A percentile compares a stretch with the other conserved stretches of the same genome.
Conservation (phyloP, 2,888 invertebrate species). For the Cosmorhoe ocellata region DNA sequence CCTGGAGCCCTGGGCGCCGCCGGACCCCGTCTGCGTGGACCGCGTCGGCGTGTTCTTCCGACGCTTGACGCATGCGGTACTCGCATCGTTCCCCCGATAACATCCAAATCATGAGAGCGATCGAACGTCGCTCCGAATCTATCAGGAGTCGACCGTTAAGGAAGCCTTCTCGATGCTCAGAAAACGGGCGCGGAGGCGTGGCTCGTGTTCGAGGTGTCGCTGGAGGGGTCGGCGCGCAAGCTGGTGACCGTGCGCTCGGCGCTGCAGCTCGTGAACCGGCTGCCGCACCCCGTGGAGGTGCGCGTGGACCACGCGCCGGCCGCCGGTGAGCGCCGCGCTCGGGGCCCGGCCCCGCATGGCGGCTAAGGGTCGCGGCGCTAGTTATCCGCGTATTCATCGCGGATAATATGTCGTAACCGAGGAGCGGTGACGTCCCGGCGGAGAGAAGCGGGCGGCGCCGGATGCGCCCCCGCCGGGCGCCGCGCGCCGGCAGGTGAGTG, state of each 20-base stretch:
- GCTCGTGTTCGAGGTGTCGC: constrained; percentile 94
- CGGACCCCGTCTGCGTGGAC: constrained; percentile 96
- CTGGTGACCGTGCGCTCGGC: constrained; percentile 96
- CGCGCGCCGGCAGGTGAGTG: constrained; percentile 44
- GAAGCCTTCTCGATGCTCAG: constrained; percentile 40
- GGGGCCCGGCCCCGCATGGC: not conserved
- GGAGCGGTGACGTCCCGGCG: not conserved
- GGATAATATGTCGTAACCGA: too few species aligned
- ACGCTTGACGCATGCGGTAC: constrained; percentile 65
- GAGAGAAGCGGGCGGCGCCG: constrained; percentile 36
- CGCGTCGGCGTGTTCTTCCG: constrained; percentile 97
- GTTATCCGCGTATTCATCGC: too few species aligned
- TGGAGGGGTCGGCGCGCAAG: constrained; percentile 97
- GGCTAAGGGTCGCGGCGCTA: too few species aligned
- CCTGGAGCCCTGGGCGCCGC: constrained; percentile 94
- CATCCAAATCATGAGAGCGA: too few species aligned
- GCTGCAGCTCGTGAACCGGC: constrained; percentile 88
- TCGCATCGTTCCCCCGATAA: not conserved
- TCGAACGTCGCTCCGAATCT: too few species aligned
- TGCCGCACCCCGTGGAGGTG: constrained; percentile 86
- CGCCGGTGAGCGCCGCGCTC: constrained; percentile 41
- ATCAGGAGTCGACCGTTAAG: too few species aligned
- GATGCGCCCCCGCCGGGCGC: constrained; percentile 36
- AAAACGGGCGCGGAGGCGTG: constrained; percentile 84
- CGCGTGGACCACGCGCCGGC: constrained; percentile 63